phyloP scores from a whole-genome alignment of 2,888 invertebrate genomes.

The Cheilosia soror region DNA sequence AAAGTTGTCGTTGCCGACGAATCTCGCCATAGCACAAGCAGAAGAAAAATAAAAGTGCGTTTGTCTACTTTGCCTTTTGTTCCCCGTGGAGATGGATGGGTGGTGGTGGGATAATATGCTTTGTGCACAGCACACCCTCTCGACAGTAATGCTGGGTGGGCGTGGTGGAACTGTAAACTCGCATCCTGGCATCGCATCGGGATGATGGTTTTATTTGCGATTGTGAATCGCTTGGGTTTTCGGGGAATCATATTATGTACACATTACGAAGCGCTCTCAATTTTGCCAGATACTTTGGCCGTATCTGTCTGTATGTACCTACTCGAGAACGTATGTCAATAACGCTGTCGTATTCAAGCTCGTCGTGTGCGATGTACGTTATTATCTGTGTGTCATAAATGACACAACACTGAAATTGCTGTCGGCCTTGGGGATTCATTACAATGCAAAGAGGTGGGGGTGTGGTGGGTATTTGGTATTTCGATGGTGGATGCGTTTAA shows the following conservation, averaged over 20 bases:
- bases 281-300: conserved; percentile 59
- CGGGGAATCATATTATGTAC: conserved; percentile 72
- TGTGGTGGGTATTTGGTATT: background rate
- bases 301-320: conserved; percentile 9
- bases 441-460: conserved; percentile 35
- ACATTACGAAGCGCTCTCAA: conserved; percentile 63
- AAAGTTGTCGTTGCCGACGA: conserved; percentile 38
- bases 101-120: conserved; percentile 37
- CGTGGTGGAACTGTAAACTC: background rate
- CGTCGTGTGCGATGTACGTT: conserved; percentile 67
- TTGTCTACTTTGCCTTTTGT: conserved; percentile 66
- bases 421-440: conserved; percentile 74
- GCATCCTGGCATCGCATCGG: conserved; percentile 48
- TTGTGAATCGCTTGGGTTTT: conserved; percentile 69
- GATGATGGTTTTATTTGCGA: conserved; percentile 69
- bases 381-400: conserved; percentile 74
- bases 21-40: background rate
- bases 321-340: conserved; percentile 51
- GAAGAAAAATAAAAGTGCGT: conserved; percentile 54
- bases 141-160: conserved; percentile 15
- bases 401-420: conserved; percentile 70
- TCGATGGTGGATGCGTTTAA: conserved; percentile 53
- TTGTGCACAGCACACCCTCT: conserved; percentile 41
- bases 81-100: conserved; percentile 24
- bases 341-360: conserved; percentile 42